Evolutionary conservation across 2,888 invertebrate species (phyloP), one percentile per base, ranked within the genome.

Genomic region (Brachylomia viminalis): DNA sequence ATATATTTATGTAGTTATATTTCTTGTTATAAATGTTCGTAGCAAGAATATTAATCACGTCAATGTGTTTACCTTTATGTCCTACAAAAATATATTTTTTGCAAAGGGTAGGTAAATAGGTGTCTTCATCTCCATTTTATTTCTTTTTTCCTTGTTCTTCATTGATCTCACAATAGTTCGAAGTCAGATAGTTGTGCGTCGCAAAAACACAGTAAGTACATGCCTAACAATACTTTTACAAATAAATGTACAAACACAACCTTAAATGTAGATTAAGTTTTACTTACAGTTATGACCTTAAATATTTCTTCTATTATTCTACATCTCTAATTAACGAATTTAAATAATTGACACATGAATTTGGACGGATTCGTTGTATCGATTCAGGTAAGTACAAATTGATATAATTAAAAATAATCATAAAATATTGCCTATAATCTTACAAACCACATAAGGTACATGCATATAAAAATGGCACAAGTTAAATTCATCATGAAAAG

Each of bases 341-440:
- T 78, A 81, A 77, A 80, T 84, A 81, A 79, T 86, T 86, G 80
- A 87, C 85, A 87, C 88, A 82, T 85, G 83, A 85, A 82, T 82
- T 86, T 85, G 94, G 94, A 95, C 94, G 94, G 94, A 93, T 95
- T 95, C 95, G 95, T 95, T 95, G 95, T 90, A 91, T 92, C 80
- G 77, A 82, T 74, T 91, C 85, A 91, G 87, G 87, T 88, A 85
- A n/a, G n/a, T 79, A 77, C 76, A 75, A 79, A 75, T 75, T 83
- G 71, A 54, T 77, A 65, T 79, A 74, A 73, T 79, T 80, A 83
- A 81, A 84, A 82, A 84, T 82, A 70, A 77, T 83, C 66, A 77
- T 82, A 87, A 82, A 79, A 87, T 85, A 90, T 82, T 82, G 86
- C 86, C 87, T 92, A 90, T 75, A 81, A 82, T 86, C 90, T 90